Evolutionary conservation across 2,113 vertebrate species (phyloP).

Genomic region (Cottus gobio): DNA sequence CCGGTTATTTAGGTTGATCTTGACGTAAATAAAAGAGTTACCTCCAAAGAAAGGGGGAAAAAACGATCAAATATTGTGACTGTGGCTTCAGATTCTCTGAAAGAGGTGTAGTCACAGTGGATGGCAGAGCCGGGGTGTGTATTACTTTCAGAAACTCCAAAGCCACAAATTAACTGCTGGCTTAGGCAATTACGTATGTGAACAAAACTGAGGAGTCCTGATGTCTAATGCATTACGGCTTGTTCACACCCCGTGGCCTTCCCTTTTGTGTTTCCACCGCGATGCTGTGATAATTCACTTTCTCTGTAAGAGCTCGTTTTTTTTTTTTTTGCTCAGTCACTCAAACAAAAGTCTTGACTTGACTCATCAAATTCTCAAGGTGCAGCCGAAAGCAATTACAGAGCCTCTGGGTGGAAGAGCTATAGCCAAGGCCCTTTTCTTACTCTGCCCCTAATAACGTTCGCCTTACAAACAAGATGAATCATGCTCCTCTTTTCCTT

Average conservation of each 20-base stretch:
- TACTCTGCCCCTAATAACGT: constrained; percentile 64
- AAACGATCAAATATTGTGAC: not conserved
- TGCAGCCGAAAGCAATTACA: constrained; percentile 80
- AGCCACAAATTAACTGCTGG: constrained; percentile 31
- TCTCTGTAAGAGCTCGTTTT: constrained; percentile 45
- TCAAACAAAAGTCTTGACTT: constrained; percentile 72
- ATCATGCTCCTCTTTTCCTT: constrained; percentile 73
- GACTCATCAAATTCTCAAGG: constrained; percentile 79
- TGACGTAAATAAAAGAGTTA: constrained; percentile 28
- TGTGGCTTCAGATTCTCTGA: not conserved
- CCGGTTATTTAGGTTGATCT: constrained; percentile 15
- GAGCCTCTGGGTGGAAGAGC: constrained; percentile 61
- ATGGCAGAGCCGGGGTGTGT: not conserved
- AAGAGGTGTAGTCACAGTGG: not conserved
- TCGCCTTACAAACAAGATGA: constrained; percentile 77
- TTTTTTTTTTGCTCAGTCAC: constrained; percentile 64
- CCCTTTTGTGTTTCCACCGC: constrained; percentile 42
- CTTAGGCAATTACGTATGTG: constrained; percentile 29
- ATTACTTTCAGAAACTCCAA: constrained; percentile 13
- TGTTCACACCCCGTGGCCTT: constrained; percentile 34
- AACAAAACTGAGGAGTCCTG: constrained; percentile 41
- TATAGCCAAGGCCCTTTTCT: constrained; percentile 56
- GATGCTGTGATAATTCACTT: constrained; percentile 65
- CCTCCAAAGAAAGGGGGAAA: not conserved
- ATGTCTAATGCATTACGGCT: constrained; percentile 44